phyloP scores from a whole-genome alignment of 2,113 vertebrate species.

The Deroptyus accipitrinus region DNA sequence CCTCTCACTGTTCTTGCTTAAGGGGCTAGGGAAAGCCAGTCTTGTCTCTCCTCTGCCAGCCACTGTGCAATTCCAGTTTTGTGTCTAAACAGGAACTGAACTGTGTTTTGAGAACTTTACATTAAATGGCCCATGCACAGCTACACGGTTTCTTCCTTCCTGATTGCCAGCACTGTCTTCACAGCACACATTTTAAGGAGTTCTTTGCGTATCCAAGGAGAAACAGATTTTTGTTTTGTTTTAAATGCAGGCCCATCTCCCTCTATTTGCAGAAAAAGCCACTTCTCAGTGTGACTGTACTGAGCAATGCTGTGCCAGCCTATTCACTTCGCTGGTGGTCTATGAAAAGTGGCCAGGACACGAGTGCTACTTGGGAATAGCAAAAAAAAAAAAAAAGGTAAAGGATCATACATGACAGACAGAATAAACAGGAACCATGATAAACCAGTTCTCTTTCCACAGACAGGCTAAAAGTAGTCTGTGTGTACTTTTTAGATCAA shows the following conservation, averaged over 20 bases:
- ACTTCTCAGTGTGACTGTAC: not conserved
- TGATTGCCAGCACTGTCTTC: not conserved
- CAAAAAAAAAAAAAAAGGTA: not conserved
- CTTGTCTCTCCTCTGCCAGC: not conserved
- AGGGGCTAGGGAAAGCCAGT: not conserved
- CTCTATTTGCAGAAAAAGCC: not conserved
- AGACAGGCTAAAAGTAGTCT: not conserved
- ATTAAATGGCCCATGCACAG: not conserved
- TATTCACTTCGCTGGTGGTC: not conserved
- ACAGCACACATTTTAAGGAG: not conserved
- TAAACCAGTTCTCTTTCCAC: not conserved
- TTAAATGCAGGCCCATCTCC: not conserved
- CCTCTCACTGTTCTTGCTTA: not conserved
- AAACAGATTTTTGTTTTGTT: not conserved
- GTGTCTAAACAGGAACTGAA: not conserved
- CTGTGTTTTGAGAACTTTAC: not conserved
- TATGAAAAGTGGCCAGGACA: not conserved
- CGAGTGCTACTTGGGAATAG: not conserved
- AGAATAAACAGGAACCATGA: not conserved
- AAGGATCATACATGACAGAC: not conserved
- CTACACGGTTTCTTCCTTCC: not conserved
- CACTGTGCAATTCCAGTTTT: not conserved
- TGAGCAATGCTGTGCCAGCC: not conserved
- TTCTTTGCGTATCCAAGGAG: not conserved
- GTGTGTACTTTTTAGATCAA: not conserved